Base-by-base conservation (phyloP, 2,797 vertebrate species). In the Notolabrus celidotus region DNA sequence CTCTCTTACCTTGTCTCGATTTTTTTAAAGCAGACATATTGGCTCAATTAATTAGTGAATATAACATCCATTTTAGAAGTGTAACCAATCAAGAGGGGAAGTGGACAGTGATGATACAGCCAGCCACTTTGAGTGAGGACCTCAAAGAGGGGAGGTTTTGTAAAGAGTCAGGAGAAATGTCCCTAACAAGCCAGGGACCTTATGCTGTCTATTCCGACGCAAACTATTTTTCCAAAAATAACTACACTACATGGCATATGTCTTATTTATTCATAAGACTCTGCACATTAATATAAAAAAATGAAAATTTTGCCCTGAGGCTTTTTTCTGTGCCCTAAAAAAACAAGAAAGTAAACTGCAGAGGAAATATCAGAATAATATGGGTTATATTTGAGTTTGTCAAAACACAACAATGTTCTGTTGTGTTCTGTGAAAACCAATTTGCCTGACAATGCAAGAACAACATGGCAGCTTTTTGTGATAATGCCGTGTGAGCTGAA, bases 41-140 rank as follows among this genome's bases (percentile, higher is more conserved):
- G 58, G 41, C 71, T 54, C 80, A 87, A 90, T 89, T 69, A 83
- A 82, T 89, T 76, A 82, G 49, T 63, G 63, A 77, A 77, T 84
- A 75, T 79, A 55, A 76, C 81, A 88, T 60, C 61, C 42, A 58
- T 90, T 91, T 36, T 86, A 77, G 83, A 82, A 64, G 23, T 22
- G 70, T 82, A 86, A 74, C 77, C 81, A 84, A 81, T 90, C 64
- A 67, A 7, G 5, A 70, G 54, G 19, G 74, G 56, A 64, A 54
- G 53, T 64, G 29, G 80, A 61, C 51, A 22, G 36, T 79, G 53
- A 47, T 51, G 53, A 74, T 59, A 52, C 23, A 56, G 74, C 66
- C 82, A 63, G 69, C 53, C 63, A 29, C 2, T 17, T 59, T 55
- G 57, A 45, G 74, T 55, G 52, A 67, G 49, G 58, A 61, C 4